phyloP scores from a whole-genome alignment of 2,888 invertebrate genomes.

The Scelioninae gen. 2 region DNA sequence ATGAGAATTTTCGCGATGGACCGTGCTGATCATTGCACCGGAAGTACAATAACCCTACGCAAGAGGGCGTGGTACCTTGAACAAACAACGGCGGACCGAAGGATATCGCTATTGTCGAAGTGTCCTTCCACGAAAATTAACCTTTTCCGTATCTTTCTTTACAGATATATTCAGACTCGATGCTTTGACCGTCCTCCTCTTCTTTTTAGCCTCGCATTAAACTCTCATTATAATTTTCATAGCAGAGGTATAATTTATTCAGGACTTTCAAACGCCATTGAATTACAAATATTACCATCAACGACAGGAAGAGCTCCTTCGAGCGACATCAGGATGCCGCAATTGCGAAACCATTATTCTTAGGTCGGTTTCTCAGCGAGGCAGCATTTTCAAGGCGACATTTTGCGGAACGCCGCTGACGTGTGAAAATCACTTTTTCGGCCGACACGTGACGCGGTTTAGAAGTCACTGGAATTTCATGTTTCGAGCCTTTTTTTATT shows the following conservation, averaged over 20 bases:
- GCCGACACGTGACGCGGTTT: too few species aligned
- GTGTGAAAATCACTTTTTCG: too few species aligned
- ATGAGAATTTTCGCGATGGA: constrained; percentile 50
- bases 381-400: too few species aligned
- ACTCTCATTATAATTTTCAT: constrained; percentile 45
- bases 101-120: constrained; percentile 53
- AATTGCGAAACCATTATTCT: constrained; percentile 11
- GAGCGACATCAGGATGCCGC: constrained; percentile 8
- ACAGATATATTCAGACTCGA: constrained; percentile 45
- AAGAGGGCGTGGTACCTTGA: constrained; percentile 68
- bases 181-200: constrained; percentile 21
- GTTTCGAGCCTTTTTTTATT: too few species aligned
- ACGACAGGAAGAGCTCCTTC: constrained; percentile 11
- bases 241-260: constrained; percentile 50
- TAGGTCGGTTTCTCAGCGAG: too few species aligned
- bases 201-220: constrained; percentile 31
- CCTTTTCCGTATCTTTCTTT: constrained; percentile 57
- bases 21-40: constrained; percentile 64
- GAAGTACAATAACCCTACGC: constrained; percentile 68
- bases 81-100: constrained; percentile 44
- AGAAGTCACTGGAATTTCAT: too few species aligned
- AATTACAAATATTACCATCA: constrained; percentile 43
- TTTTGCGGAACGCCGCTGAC: too few species aligned
- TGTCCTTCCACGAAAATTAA: constrained; percentile 60
- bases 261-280: constrained; percentile 43